A percentile compares a stretch with the other conserved stretches of the same genome.
These are phyloP conservation scores for Lutraria rhynchaena DNA, from an alignment of 1,140 invertebrate genomes.

Conservation along the genomic window DNA sequence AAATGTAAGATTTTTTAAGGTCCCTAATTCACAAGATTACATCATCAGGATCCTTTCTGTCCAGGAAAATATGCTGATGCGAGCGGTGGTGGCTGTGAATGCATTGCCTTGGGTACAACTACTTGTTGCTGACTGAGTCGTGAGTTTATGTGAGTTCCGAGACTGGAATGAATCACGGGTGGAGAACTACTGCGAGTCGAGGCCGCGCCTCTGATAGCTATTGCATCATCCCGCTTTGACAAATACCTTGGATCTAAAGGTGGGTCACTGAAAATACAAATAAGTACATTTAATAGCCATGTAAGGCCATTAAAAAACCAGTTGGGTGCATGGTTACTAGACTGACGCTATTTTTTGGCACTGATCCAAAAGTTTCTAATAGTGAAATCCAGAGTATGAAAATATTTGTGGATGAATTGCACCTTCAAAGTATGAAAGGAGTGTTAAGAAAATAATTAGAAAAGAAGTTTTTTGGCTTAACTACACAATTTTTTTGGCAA, in stretches of 20 bases:
- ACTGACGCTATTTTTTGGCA: no score
- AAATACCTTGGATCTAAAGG: constrained; percentile 77
- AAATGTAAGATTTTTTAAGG: no score
- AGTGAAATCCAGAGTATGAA: no score
- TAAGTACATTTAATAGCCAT: not conserved
- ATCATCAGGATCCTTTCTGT: constrained; percentile 72
- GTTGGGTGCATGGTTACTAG: no score
- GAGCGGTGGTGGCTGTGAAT: constrained; percentile 70
- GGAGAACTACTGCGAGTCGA: constrained; percentile 59
- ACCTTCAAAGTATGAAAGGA: no score
- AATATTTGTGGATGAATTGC: no score
- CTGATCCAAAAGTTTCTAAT: no score
- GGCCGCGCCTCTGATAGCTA: constrained; percentile 67
- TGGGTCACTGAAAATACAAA: constrained; percentile 70
- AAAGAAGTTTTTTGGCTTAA: no score
- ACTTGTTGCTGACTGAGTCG: constrained; percentile 72
- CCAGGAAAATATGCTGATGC: constrained; percentile 78
- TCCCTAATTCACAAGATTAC: no score
- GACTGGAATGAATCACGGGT: constrained; percentile 47
- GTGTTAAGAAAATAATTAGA: no score
- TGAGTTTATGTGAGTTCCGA: constrained; percentile 37
- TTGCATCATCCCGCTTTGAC: constrained; percentile 75
- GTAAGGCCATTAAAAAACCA: no score
- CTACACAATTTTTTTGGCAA: no score
- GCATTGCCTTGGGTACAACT: constrained; percentile 68